phyloP scores from a whole-genome alignment of 2,888 invertebrate species.

The Ectemnius cavifrons region DNA sequence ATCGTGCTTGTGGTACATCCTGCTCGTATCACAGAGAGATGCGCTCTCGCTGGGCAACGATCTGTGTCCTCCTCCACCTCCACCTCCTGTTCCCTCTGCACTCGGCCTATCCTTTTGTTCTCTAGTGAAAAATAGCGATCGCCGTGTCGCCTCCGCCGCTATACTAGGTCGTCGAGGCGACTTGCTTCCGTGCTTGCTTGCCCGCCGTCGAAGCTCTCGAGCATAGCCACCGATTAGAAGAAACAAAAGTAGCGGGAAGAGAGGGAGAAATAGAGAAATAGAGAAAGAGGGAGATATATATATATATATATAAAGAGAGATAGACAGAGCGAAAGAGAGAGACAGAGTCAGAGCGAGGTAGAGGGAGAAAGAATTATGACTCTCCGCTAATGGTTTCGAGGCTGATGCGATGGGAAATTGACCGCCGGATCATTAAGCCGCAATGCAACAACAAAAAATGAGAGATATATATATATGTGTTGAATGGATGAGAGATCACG shows the following conservation, averaged over 20 bases:
- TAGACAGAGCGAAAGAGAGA: slow-evolving; percentile 2
- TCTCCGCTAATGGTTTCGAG: no score
- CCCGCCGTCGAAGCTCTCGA: no score
- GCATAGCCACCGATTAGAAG: no score
- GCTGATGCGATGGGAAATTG: no score
- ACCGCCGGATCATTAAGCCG: no score
- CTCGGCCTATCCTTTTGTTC: slow-evolving; percentile 25
- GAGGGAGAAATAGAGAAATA: slow-evolving; percentile 2
- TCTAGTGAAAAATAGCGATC: slow-evolving; percentile 29
- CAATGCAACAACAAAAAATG: no score
- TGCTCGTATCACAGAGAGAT: slow-evolving; percentile 15
- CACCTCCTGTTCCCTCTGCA: slow-evolving; percentile 6
- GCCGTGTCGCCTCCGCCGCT: slow-evolving; percentile 21
- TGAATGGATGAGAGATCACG: no score
- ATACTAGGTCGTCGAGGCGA: slow-evolving; percentile 4
- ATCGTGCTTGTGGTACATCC: slow-evolving; percentile 6
- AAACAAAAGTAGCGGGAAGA: neutral
- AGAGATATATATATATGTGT: no score
- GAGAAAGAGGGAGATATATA: slow-evolving; percentile 9
- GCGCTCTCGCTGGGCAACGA: slow-evolving; percentile 35
- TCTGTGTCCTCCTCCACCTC: slow-evolving; percentile 35
- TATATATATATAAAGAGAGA: neutral
- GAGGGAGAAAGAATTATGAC: neutral
- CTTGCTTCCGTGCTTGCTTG: neutral
- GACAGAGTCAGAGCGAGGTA: neutral